These are phyloP conservation scores for Caenorhabditis sinica DNA, from an alignment of 2,888 invertebrate species.

Conservation along the genomic window DNA sequence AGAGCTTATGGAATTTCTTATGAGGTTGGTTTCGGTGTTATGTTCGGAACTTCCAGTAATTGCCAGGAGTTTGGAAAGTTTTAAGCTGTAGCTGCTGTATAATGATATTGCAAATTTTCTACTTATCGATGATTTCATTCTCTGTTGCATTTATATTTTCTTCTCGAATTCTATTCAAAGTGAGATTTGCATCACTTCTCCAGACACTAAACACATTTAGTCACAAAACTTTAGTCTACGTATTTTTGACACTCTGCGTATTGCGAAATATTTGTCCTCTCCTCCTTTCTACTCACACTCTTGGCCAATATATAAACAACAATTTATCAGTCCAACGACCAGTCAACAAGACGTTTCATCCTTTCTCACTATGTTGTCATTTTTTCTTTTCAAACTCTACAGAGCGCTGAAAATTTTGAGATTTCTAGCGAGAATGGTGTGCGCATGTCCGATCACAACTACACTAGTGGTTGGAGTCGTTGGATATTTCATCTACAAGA, in stretches of 20 bases:
- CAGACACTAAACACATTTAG: constrained; percentile 2
- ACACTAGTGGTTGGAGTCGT: constrained; percentile 28
- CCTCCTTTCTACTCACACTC: neutral
- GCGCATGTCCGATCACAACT: constrained; percentile 28
- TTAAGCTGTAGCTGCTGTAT: too few species aligned
- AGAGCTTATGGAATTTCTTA: constrained; percentile 77
- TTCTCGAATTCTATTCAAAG: neutral
- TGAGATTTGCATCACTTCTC: constrained; percentile 27
- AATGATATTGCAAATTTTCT: too few species aligned
- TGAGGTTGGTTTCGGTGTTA: constrained; percentile 73
- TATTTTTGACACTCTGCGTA: constrained; percentile 1
- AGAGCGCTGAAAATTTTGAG: constrained; percentile 20
- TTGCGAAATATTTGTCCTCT: constrained; percentile 28
- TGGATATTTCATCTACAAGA: constrained; percentile 51
- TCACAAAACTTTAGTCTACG: constrained; percentile 25
- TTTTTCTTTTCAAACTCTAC: constrained; percentile 23
- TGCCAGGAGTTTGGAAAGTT: neutral
- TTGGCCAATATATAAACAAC: constrained; percentile 25
- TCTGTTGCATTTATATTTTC: neutral
- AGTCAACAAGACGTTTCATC: constrained; percentile 3
- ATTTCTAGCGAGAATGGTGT: constrained; percentile 27
- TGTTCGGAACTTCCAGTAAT: neutral
- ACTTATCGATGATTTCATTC: constrained; percentile 13
- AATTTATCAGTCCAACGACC: constrained; percentile 10
- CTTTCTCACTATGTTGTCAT: constrained; percentile 13